Evolutionary conservation across 2,113 vertebrate species (phyloP), one percentile per base, ranked within the genome.

Genomic region (Elephas maximus): DNA sequence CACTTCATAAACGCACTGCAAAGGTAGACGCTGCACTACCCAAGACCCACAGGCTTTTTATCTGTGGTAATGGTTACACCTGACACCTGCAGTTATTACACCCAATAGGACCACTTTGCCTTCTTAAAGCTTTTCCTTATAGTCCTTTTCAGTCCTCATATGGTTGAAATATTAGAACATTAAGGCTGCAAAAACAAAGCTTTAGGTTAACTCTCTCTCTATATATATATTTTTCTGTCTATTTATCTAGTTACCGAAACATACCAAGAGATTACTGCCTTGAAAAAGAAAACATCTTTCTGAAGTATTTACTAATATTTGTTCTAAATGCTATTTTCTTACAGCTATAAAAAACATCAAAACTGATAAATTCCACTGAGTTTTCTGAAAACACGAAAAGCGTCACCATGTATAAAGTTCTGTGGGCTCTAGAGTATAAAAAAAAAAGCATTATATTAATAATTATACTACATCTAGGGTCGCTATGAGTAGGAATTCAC

Each of bases 291-390:
- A 96, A 90, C 30, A 65, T 18, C 21, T 82, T 88, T 92, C 65
- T 86, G 7, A 95, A 96, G 23, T 74, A 67, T 62, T 90, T 71
- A 94, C 67, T 67, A 69, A 44, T 17, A 77, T 91, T 88, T 84
- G 28, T 63, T 93, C 67, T 67, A 89, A 45, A 86, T 44, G 30
- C 4, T 71, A 80, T 89, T 90, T 80, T 80, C 48, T 73, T n/a
- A 33, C 30, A 30, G 1, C 81, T 94, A 80, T 17, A 15, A 74
- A 71, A 94, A 83, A 51, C 12, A 20, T 87, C 30, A 76, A 9
- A 91, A 79, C 12, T 92, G 82, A 92, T 17, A 88, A 62, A 94
- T 74, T 24, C 87, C 21, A 63, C 0, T 77, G 65, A 93, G 10
- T 65, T 90, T 86, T 93, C 33, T 74, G 60, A 80, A 91, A 81